phyloP scores from a whole-genome alignment of 2,113 vertebrate genomes.

The Zingel zingel region DNA sequence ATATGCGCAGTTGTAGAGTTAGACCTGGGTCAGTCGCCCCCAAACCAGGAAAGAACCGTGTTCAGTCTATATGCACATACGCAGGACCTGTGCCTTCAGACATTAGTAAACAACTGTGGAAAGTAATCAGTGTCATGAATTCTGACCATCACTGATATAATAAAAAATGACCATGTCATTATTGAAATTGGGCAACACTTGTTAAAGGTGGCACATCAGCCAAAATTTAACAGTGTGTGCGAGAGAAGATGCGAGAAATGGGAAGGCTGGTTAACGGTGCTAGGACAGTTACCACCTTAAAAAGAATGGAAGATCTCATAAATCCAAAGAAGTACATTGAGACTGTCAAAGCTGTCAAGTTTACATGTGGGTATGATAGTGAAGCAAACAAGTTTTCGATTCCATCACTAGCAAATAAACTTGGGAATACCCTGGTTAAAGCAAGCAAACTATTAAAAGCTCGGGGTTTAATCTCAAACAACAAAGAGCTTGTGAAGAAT shows the following conservation, averaged over 20 bases:
- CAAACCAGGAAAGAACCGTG: too few relatives aligned
- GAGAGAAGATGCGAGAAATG: conserved; percentile 59
- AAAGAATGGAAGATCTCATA: conserved; percentile 51
- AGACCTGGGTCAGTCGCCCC: conserved; percentile 18
- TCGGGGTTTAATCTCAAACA: conserved; percentile 46
- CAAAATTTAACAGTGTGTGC: conserved; percentile 50
- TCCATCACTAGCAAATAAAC: conserved; percentile 63
- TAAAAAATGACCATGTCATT: conserved; percentile 55
- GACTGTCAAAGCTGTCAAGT: conserved; percentile 54
- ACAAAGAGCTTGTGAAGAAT: conserved; percentile 43
- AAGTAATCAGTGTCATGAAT: conserved; percentile 61
- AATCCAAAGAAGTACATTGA: conserved; percentile 55
- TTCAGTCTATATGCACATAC: conserved; percentile 45
- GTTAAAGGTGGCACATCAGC: conserved; percentile 46
- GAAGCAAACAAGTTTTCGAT: conserved; percentile 38
- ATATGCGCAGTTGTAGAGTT: conserved; percentile 39
- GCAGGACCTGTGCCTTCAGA: conserved; percentile 40
- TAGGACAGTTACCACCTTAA: conserved; percentile 31
- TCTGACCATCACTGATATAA: conserved; percentile 39
- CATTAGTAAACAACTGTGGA: conserved; percentile 32
- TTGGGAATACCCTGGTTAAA: conserved; percentile 64
- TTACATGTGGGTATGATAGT: conserved; percentile 49
- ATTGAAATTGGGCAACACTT: conserved; percentile 48
- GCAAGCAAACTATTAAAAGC: conserved; percentile 57
- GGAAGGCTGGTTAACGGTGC: conserved; percentile 50